These are phyloP conservation scores for Gymnocephalus cernua DNA, from an alignment of 2,113 vertebrate genomes.

Conservation along the genomic window DNA sequence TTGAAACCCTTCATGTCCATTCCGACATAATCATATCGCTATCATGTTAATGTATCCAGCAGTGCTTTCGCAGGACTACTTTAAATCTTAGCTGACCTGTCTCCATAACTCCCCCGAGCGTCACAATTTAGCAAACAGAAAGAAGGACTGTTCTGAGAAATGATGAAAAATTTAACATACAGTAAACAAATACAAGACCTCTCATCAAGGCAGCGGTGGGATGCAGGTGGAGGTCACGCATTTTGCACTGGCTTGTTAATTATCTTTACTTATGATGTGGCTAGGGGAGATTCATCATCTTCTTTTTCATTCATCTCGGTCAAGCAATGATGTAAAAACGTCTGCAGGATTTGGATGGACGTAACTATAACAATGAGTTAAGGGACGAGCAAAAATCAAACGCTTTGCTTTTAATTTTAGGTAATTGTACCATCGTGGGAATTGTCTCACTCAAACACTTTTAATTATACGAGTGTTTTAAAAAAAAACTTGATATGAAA, in stretches of 20 bases:
- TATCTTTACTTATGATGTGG: conserved; percentile 56
- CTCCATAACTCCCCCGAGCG: conserved; percentile 68
- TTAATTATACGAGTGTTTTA: conserved; percentile 73
- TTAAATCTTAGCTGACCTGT: conserved; percentile 74
- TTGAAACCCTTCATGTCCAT: conserved; percentile 84
- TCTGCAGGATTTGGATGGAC: conserved; percentile 5
- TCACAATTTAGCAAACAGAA: conserved; percentile 55
- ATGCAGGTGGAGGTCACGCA: conserved; percentile 31
- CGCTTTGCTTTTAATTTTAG: conserved; percentile 45
- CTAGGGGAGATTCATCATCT: conserved; percentile 51
- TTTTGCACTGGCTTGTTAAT: conserved; percentile 58
- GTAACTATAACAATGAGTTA: conserved; percentile 30
- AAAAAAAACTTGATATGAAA: conserved; percentile 58
- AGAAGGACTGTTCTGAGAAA: conserved; percentile 55
- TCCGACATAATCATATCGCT: conserved; percentile 83
- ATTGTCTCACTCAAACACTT: conserved; percentile 59
- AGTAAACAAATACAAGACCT: conserved; percentile 61
- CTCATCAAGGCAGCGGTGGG: neutral
- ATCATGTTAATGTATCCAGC: conserved; percentile 79
- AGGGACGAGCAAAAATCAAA: conserved; percentile 45
- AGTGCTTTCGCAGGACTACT: conserved; percentile 57
- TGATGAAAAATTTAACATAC: conserved; percentile 58
- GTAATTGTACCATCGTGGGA: conserved; percentile 45
- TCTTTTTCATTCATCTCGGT: conserved; percentile 65
- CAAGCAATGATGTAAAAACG: conserved; percentile 40